Evolutionary conservation across 2,797 vertebrate genomes (phyloP), one percentile per base, ranked within the genome.

Genomic region (Falco columbarius): DNA sequence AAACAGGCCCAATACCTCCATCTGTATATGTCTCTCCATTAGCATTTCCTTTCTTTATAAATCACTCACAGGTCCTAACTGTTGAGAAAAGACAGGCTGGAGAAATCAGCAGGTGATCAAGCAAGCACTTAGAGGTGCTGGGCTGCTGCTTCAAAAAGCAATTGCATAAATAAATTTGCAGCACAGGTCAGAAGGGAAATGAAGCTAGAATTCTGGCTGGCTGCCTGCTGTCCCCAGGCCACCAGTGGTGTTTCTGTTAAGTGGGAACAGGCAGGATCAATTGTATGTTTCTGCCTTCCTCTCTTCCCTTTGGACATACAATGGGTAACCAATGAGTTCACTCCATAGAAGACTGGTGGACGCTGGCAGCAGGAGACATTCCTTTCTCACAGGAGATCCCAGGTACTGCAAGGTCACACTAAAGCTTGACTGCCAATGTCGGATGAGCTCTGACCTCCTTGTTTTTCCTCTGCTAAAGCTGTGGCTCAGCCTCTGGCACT

Each of bases 121-220:
- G 86, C 77, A 95, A 94, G 36, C 86, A 90, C 85, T 97, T 95
- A 90, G 84, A 95, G 76, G 90, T 91, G 95, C 89, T 90, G 83
- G 88, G 90, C 77, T 90, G 76, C 70, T 89, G 85, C 76, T 94
- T 94, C 63, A 89, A 47, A 95, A 93, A 85, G 44, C 71, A 86
- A 67, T 90, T 95, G 76, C 89, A 91, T 95, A 90, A 97, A 93
- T 95, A 97, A 93, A 90, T 94, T 59, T 93, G 63, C 36, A 82
- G 71, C 55, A 73, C 26, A 73, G 26, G 66, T 59, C 86, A 92
- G 71, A 82, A 93, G 55, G 80, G 49, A 94, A 95, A 92, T 68
- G 63, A 91, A 91, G 44, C 52, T 75, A 26, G 12, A 84, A 90
- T 86, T 73, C 81, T 92, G 71, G 12, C 95, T 56, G 74, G 2